Conservation (phyloP, 2,888 invertebrate species). For the Carterocephalus palaemon region DNA sequence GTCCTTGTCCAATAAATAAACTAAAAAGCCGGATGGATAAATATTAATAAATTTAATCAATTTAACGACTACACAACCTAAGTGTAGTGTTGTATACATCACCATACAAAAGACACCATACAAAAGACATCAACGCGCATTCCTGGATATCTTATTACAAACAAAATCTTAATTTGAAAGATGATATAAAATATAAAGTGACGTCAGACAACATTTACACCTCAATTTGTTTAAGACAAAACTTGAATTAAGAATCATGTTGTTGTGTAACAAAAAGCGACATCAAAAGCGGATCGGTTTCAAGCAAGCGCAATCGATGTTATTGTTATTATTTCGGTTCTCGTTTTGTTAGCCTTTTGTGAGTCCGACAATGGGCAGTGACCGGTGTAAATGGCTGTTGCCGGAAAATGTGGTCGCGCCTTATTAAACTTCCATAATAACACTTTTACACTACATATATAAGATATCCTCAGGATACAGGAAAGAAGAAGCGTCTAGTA, state of each 20-base stretch:
- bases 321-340: conserved; percentile 18
- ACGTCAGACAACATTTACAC: too few relatives aligned
- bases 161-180: not conserved
- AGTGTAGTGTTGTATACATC: too few relatives aligned
- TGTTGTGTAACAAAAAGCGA: conserved; percentile 17
- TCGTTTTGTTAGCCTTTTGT: conserved; percentile 22
- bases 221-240: too few relatives aligned
- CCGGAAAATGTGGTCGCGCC: conserved; percentile 1
- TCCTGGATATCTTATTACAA: not conserved
- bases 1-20: too few relatives aligned
- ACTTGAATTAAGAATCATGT: conserved; percentile 13
- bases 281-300: conserved; percentile 19
- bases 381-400: conserved; percentile 15
- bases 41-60: too few relatives aligned
- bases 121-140: not conserved
- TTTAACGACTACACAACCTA: too few relatives aligned
- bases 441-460: conserved; percentile 2
- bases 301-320: conserved; percentile 18
- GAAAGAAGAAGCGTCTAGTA: too few relatives aligned
- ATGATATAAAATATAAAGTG: too few relatives aligned
- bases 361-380: conserved; percentile 9
- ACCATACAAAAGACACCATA: not conserved
- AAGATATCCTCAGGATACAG: too few relatives aligned
- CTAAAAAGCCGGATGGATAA: too few relatives aligned
- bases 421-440: conserved; percentile 1